These are phyloP conservation scores for Dendroctonus ponderosae DNA, from an alignment of 1,140 invertebrate genomes.

Conservation along the genomic window DNA sequence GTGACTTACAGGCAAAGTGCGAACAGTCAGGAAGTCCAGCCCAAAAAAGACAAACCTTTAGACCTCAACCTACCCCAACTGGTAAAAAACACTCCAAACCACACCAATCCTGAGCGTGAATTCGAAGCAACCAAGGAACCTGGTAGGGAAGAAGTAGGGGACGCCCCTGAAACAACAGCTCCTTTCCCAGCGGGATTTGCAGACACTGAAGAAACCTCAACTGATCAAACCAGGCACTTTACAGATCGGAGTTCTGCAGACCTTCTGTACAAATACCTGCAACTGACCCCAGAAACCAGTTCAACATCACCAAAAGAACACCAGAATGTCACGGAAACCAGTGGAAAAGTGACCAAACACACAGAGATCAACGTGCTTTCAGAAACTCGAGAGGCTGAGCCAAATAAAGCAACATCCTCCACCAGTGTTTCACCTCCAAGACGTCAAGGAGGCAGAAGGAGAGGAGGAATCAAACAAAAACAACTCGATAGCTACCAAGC, in stretches of 20 bases:
- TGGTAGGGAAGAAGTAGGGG: background rate
- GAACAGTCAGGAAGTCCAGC: background rate
- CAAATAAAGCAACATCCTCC: background rate
- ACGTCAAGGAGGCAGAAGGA: slow-evolving; percentile 3
- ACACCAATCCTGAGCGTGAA: background rate
- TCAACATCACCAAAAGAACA: too few relatives aligned
- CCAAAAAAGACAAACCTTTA: background rate
- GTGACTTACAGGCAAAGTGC: slow-evolving; percentile 18
- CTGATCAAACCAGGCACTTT: background rate
- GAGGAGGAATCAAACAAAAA: slow-evolving; percentile 16
- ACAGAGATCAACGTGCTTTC: slow-evolving; percentile 17
- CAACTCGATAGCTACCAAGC: slow-evolving; percentile 14
- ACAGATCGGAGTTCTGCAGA: too few relatives aligned
- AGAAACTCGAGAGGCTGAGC: slow-evolving; percentile 6
- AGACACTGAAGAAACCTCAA: background rate
- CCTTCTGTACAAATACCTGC: too few relatives aligned
- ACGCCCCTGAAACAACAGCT: too few relatives aligned
- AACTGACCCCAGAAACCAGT: too few relatives aligned
- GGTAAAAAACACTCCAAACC: too few relatives aligned
- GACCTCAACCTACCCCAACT: too few relatives aligned
- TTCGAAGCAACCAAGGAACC: background rate
- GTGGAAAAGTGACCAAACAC: background rate
- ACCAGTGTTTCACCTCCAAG: slow-evolving; percentile 9
- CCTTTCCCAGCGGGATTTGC: background rate
- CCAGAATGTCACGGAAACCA: too few relatives aligned